Conservation (phyloP, 2,113 vertebrate species). For the Sporophila hypoxantha region DNA sequence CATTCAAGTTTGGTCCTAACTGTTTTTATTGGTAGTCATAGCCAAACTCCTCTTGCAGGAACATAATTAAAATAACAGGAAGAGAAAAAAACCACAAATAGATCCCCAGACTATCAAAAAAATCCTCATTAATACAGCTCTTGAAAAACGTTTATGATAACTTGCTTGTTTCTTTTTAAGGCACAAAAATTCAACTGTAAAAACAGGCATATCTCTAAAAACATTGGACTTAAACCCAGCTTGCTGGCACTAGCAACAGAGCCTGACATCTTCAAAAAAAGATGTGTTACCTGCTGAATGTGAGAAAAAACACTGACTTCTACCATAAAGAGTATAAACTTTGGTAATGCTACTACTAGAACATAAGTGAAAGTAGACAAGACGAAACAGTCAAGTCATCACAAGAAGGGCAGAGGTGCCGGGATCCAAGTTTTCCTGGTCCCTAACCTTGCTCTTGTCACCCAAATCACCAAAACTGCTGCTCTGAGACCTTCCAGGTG, state of each 20-base stretch:
- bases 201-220: not conserved
- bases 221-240: not conserved
- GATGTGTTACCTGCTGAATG: rapidly evolving
- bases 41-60: not conserved
- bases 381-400: not conserved
- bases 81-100: not conserved
- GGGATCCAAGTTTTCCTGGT: not conserved
- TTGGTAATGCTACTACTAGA: not conserved
- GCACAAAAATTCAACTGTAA: not conserved
- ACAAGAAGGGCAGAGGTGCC: not conserved
- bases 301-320: not conserved
- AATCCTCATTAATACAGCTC: not conserved
- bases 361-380: rapidly evolving
- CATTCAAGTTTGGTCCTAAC: not conserved
- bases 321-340: not conserved
- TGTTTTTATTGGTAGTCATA: not conserved
- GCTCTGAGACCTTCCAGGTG: not conserved
- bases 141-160: not conserved
- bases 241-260: not conserved
- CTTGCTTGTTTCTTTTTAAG: not conserved
- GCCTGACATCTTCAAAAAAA: not conserved
- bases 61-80: not conserved
- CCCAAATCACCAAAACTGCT: not conserved
- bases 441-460: not conserved
- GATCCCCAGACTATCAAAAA: not conserved